Base-by-base conservation (phyloP, 2,113 vertebrate species). In the Rutilus rutilus region DNA sequence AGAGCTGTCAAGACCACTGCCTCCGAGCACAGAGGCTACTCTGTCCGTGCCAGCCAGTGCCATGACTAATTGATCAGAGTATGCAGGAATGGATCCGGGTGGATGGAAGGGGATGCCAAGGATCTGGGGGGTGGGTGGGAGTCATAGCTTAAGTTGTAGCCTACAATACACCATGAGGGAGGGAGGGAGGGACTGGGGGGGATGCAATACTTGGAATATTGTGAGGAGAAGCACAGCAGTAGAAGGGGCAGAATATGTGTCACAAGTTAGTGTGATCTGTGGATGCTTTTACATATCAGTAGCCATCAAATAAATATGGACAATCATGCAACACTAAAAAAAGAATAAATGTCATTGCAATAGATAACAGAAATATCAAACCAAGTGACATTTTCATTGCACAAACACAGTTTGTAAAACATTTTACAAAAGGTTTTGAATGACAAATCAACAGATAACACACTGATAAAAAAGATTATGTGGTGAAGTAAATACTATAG, bases 91-190 rank as follows among this genome's bases (percentile, higher is more conserved):
- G 57, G 78, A 64, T 45, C 39, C 19, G 67, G 30, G 69, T 30
- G 54, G 42, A 73, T 76, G 39, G 39, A 85, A 73, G 77, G 69
- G 78, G 67, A 87, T 85, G 69, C 59, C 83, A 85, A 76, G 36
- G 50, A 82, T 82, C 77, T 30, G 33, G 33, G 33, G 33, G 3
- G 33, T 33, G 39, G 67, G 19, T 15, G n/a, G 14, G 54, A 25
- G 82, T 84, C 21, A 2, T n/a, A 79, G 52, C 50, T 87, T n/a
- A 78, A 30, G 30, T 21, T 71, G 67, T 21, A 76, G 75, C 50
- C 42, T 25, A 21, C 21, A 73, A 80, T 36, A 71, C 23, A 60
- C 12, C 1, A 9, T 7, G 39, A 42, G 39, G 36, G 36, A 33
- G 5, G 4, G 39, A 42, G 39, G 7, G 39, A 8, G 8, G 36